Evolutionary conservation across 2,797 vertebrate species (phyloP).

Genomic region (Galago senegalensis): DNA sequence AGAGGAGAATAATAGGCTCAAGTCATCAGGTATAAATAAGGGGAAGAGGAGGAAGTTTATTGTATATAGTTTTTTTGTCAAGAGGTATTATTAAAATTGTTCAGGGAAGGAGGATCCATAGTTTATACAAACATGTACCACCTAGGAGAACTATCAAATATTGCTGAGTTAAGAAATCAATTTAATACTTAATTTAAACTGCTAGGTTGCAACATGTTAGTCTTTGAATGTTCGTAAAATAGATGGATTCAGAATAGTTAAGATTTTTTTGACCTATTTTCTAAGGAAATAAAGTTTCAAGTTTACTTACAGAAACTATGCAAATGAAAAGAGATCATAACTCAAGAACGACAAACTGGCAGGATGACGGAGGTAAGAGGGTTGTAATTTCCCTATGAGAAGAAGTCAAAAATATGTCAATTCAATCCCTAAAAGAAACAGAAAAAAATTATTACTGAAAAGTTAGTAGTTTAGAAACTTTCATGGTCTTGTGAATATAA

Average conservation of each 20-base stretch:
- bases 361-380: slow-evolving; percentile 22
- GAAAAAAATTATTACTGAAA: neutral
- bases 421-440: neutral
- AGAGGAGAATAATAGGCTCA: neutral
- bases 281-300: slow-evolving; percentile 69
- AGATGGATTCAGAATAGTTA: neutral
- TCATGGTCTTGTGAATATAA: neutral
- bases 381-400: slow-evolving; percentile 7
- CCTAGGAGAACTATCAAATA: neutral
- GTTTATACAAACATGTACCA: neutral
- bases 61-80: neutral
- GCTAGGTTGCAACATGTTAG: neutral
- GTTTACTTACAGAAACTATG: slow-evolving; percentile 64
- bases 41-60: neutral
- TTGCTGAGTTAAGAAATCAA: slow-evolving; percentile 44
- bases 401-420: slow-evolving; percentile 42
- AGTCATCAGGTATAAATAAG: neutral
- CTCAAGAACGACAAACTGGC: slow-evolving; percentile 21
- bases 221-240: slow-evolving; percentile 26
- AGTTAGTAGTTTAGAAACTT: slow-evolving; percentile 7
- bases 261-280: slow-evolving; percentile 72
- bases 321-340: slow-evolving; percentile 55
- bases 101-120: neutral
- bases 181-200: slow-evolving; percentile 21
- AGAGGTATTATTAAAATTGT: slow-evolving; percentile 41